Base-by-base conservation (phyloP, 2,888 invertebrate genomes). In the Drosophila buzzatii region DNA sequence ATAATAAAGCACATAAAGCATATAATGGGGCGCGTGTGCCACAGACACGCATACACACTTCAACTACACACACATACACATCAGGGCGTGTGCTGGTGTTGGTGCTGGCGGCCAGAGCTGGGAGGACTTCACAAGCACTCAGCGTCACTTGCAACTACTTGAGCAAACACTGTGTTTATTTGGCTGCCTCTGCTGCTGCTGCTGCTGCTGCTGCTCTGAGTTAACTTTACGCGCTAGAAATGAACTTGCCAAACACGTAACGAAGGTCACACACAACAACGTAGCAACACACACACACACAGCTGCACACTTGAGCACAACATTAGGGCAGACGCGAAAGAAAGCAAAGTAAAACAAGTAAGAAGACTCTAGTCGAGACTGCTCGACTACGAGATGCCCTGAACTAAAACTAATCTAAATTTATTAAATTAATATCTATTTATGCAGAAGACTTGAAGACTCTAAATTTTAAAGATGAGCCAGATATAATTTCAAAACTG, bases 211-310 rank as follows among this genome's bases (percentile, higher is more conserved):
- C 44, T 44, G 20, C 55, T 41, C 61, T 52, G 58, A 84, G 89
- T 79, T 84, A 81, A 80, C 85, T 86, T 86, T 78, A 75, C 75
- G 79, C 79, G 80, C 89, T 87, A 81, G 82, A 89, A 89, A 87
- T 87, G 89, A 89, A 90, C 87, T 87, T 87, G 81, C 81, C 89
- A 89, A 80, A 85, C 89, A 82, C 85, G 83, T 85, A 85, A 86
- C 89, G 89, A 90, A 87, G 87, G 90, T 90, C 87, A 87, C 81
- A 87, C 81, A 88, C 76, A 81, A 64, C 77, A 76, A 55, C 67
- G 35, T 10, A 49, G 31, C 49, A 31, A 47, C 27, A 47, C 66
- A 60, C 55, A 66, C 65, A 73, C 59, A 49, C 41, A 58, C 23
- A 49, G 70, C 70, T 73, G 63, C 73, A 67, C 27, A 66, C 79